Evolutionary conservation across 2,888 invertebrate genomes (phyloP), one percentile per base, ranked within the genome.

Genomic region (Drosophila greeni): DNA sequence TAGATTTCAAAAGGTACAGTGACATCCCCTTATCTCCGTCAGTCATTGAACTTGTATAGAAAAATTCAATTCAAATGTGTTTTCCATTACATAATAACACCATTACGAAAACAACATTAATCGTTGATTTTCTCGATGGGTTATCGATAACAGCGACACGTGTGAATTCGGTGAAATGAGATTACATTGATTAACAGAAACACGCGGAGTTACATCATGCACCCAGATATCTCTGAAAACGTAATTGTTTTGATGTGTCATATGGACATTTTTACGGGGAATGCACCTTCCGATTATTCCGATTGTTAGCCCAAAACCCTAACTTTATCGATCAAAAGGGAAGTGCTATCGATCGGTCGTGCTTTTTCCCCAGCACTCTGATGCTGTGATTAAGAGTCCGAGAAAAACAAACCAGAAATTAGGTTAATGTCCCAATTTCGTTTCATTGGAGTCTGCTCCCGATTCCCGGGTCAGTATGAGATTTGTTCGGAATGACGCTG

Each of bases 371-470:
- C 43, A 11, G 11, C 7, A n/a, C 14, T 24, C n/a, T 42, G 5
- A 49, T 59, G 60, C 49, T 66, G 31, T 37, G 51, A 66, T 47
- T 40, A 40, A 39, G 33, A 26, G 45, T 33, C 5, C 9, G 36
- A 23, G 29, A 51, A 66, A 31, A 37, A 64, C 31, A 68, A 57
- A 11, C 36, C 5, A 18, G 47, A 75, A 75, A 71, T 62, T 75
- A 47, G 77, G 73, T 75, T 66, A 64, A 70, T 72, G 66, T 60
- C 57, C 70, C 45, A 40, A 51, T 74, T 70, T 34, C 7, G 26
- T 20, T 36, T 18, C 61, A 29, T 12, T 24, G 23, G 29, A 36
- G 42, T 61, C 61, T 61, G 61, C 61, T 61, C 51, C 61, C 61
- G 51, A 52, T 40, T 60, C 26, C 39, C 39, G 52, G 52, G 61